A percentile compares a stretch with the other conserved stretches of the same genome.
phyloP scores from a whole-genome alignment of 2,888 invertebrate genomes.

The Eretmocerus hayati region DNA sequence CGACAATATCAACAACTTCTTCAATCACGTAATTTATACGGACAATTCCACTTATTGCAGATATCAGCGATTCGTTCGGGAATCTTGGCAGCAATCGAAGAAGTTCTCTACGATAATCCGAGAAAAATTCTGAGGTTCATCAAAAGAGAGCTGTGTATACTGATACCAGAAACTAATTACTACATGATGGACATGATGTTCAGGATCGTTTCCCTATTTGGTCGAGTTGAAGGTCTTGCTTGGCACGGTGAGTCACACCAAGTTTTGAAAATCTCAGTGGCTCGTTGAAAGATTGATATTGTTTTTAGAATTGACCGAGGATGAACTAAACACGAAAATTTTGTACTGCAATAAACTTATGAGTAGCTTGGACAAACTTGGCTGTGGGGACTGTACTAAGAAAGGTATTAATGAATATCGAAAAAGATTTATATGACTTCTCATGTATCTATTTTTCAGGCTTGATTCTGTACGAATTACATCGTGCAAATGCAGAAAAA shows the following conservation, averaged over 20 bases:
- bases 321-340: constrained; percentile 54
- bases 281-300: no score
- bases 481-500: constrained; percentile 35
- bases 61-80: constrained; percentile 33
- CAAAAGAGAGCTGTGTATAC: constrained; percentile 49
- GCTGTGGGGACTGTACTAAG: constrained; percentile 49
- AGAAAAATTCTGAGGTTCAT: constrained; percentile 54
- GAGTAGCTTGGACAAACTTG: constrained; percentile 52
- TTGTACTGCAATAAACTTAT: constrained; percentile 57
- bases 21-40: not conserved
- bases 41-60: constrained; percentile 22
- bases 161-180: constrained; percentile 57
- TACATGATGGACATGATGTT: constrained; percentile 59
- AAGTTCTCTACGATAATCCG: constrained; percentile 50
- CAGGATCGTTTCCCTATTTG: constrained; percentile 56
- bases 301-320: constrained; percentile 54
- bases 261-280: no score
- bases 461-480: constrained; percentile 39
- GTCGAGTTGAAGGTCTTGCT: constrained; percentile 51
- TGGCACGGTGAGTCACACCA: constrained; percentile 54
- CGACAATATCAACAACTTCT: not conserved
- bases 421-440: not conserved
- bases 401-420: constrained; percentile 29
- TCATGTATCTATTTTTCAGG: constrained; percentile 28
- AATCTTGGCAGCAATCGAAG: constrained; percentile 52